Base-by-base conservation (phyloP, 2,113 vertebrate species). In the Campylomormyrus tamandua region DNA sequence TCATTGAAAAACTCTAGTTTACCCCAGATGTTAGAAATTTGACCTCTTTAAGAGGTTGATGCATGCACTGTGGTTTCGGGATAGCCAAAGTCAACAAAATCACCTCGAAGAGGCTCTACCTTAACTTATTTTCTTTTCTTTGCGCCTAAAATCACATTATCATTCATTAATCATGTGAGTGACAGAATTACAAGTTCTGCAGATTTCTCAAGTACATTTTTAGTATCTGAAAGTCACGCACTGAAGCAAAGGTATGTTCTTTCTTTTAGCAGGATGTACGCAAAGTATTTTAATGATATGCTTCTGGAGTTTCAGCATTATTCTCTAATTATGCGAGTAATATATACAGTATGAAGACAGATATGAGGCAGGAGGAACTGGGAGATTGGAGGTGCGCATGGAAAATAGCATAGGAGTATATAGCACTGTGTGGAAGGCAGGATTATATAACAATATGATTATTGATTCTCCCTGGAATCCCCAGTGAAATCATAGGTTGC, bases 111-210 rank as follows among this genome's bases (percentile, higher is more conserved):
- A 42, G 13, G 74, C 35, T 80, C 74, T 80, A 42, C 15, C 5
- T 80, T 80, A 80, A 80, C 74, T 80, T 42, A 80, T 80, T 80
- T 11, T 80, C 74, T 80, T 39, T 80, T 17, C 35, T 42, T n/a
- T 80, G 31, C 10, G 35, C 74, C 31, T 80, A 42, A 80, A 39
- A 80, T 80, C 31, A 80, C 74, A 80, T 80, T 42, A 80, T 80
- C 15, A 9, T 80, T 80, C 74, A 80, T 80, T 80, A 80, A 39
- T 80, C 74, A 80, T 17, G n/a, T 19, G 15, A 80, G 31, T 42
- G 74, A 39, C 74, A 80, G 74, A 80, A 80, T 80, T 80, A 80
- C 74, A 80, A 80, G 31, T 80, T 80, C 15, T 42, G 74, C 74
- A 42, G 74, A 80, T 80, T 80, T 80, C 74, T 80, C 35, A 39